Conservation (phyloP, 92 coral and sea anemone species). For the Palythoa grandiflora region DNA sequence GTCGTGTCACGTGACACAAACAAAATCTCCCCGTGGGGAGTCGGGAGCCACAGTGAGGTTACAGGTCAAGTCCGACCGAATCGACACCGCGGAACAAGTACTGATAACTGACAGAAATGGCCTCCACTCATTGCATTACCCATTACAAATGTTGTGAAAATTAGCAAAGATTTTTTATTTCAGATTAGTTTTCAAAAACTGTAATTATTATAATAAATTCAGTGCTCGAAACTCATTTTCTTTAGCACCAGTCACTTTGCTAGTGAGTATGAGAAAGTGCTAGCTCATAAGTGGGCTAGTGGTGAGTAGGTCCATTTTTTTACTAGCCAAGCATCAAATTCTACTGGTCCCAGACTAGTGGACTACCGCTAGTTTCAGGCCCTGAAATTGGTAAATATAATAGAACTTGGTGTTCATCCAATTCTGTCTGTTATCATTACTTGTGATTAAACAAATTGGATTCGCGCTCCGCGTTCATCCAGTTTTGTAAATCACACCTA, state of each 20-base stretch:
- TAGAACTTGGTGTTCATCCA: neutral
- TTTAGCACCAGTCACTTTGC: conserved; percentile 17
- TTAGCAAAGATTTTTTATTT: neutral
- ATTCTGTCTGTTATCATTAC: too few species aligned
- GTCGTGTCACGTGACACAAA: too few species aligned
- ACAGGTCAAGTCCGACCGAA: too few species aligned
- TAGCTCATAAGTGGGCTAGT: conserved; percentile 25
- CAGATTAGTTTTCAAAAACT: neutral
- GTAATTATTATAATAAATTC: neutral
- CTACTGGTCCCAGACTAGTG: too few species aligned
- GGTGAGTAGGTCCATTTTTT: conserved; percentile 20
- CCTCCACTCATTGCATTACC: neutral
- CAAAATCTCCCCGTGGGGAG: too few species aligned
- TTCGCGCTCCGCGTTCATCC: too few species aligned
- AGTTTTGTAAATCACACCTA: neutral
- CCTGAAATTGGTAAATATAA: neutral
- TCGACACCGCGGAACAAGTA: too few species aligned
- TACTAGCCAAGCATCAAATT: conserved; percentile 1
- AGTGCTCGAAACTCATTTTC: conserved; percentile 26
- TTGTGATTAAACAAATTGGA: too few species aligned
- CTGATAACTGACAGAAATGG: neutral
- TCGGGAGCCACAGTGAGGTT: too few species aligned
- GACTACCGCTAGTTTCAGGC: too few species aligned
- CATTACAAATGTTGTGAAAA: neutral
- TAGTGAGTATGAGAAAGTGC: conserved; percentile 3